These are phyloP conservation scores for Eustalomyia histrio DNA, from an alignment of 2,888 invertebrate genomes.

Conservation along the genomic window DNA sequence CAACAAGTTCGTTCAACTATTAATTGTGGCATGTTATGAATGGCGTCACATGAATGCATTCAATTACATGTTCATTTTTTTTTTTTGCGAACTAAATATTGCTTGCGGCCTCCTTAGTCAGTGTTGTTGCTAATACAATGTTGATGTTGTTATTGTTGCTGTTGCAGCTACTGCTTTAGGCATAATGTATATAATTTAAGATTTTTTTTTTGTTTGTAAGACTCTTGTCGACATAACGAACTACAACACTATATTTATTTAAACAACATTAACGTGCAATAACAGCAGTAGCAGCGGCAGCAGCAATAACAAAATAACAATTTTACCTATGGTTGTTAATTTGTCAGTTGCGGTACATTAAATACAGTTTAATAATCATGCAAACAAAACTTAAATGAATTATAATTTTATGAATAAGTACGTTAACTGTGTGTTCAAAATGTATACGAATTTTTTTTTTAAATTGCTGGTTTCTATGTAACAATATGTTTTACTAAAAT, in stretches of 20 bases:
- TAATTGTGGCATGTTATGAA: constrained; percentile 66
- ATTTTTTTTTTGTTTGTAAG: constrained; percentile 43
- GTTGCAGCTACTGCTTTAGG: constrained; percentile 47
- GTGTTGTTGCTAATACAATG: constrained; percentile 56
- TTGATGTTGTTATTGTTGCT: constrained; percentile 18
- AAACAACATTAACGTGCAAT: constrained; percentile 32
- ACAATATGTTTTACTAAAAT: too few relatives aligned
- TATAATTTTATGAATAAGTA: constrained; percentile 43
- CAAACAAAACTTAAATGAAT: constrained; percentile 38
- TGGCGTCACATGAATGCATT: constrained; percentile 66
- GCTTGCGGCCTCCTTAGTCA: constrained; percentile 47
- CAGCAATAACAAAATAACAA: constrained; percentile 24
- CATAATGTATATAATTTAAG: constrained; percentile 61
- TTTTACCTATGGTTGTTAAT: constrained; percentile 63
- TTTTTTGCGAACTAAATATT: constrained; percentile 44
- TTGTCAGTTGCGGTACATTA: constrained; percentile 67
- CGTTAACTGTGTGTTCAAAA: too few relatives aligned
- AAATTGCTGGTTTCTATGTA: too few relatives aligned
- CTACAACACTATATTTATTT: constrained; percentile 61
- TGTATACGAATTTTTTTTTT: too few relatives aligned
- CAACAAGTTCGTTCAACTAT: constrained; percentile 66
- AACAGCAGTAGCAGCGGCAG: constrained; percentile 2
- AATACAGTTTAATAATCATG: constrained; percentile 61
- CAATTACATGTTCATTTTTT: constrained; percentile 61
- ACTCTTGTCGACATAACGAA: constrained; percentile 63